Evolutionary conservation across 2,113 vertebrate species (phyloP).

Genomic region (Lampris incognitus): DNA sequence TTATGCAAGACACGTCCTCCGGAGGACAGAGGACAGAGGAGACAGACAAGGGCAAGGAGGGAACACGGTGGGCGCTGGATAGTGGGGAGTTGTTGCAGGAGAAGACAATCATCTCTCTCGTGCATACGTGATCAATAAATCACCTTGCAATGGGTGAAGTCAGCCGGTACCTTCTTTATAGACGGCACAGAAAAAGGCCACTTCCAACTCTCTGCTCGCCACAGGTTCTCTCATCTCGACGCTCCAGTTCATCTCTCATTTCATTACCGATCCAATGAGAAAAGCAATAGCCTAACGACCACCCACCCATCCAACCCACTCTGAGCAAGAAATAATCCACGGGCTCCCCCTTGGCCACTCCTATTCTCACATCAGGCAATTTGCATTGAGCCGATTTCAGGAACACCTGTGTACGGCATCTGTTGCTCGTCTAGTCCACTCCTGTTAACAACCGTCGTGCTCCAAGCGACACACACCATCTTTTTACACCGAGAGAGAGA

Average conservation of each 20-base stretch:
- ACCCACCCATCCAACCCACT: constrained; percentile 37
- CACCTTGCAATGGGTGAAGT: constrained; percentile 75
- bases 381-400: constrained; percentile 34
- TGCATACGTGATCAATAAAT: constrained; percentile 72
- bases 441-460: constrained; percentile 48
- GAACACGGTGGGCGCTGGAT: constrained; percentile 36
- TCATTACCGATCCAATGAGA: constrained; percentile 12
- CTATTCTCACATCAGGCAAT: constrained; percentile 37
- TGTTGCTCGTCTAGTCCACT: constrained; percentile 49
- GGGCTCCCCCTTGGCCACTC: constrained; percentile 14
- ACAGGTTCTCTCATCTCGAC: not conserved
- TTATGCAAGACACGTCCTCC: constrained; percentile 56
- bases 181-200: constrained; percentile 40
- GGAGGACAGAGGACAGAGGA: constrained; percentile 57
- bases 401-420: constrained; percentile 70
- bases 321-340: constrained; percentile 36
- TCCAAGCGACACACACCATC: not conserved
- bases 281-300: constrained; percentile 9
- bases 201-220: constrained; percentile 24
- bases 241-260: not conserved
- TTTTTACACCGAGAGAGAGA: not conserved
- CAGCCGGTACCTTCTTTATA: constrained; percentile 22
- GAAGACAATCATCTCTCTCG: constrained; percentile 58
- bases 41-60: constrained; percentile 58
- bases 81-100: constrained; percentile 47